A percentile compares a stretch with the other conserved stretches of the same genome.
These are phyloP conservation scores for Myiozetetes cayanensis DNA, from an alignment of 2,113 vertebrate species.

Conservation along the genomic window DNA sequence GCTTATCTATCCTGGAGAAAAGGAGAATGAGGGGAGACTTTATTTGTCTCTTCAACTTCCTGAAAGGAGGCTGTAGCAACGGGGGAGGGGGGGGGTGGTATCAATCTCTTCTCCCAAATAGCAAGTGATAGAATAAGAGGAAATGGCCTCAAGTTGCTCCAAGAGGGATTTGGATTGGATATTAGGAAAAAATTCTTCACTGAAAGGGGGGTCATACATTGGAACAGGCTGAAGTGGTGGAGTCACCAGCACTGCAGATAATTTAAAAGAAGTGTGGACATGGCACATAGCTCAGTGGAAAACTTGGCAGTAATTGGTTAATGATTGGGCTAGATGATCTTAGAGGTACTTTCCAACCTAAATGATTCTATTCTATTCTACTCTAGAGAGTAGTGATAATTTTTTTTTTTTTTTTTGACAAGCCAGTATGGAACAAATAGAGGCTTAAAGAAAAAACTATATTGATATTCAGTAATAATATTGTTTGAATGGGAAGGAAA, in stretches of 20 bases:
- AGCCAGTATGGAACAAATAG: background rate
- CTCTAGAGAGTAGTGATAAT: background rate
- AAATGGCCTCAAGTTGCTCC: background rate
- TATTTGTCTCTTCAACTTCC: too few relatives aligned
- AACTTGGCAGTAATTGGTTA: background rate
- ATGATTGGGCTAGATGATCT: rapidly evolving
- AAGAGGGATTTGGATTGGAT: background rate
- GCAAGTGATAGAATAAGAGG: background rate
- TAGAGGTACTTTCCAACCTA: background rate
- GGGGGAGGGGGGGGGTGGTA: too few relatives aligned
- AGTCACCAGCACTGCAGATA: background rate
- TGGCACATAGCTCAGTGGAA: background rate
- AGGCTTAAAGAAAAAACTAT: background rate
- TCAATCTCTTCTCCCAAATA: background rate
- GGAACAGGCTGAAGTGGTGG: background rate
- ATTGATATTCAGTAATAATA: background rate
- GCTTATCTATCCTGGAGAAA: too few relatives aligned
- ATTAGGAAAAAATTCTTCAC: background rate
- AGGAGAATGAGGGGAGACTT: too few relatives aligned
- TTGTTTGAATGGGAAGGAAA: background rate
- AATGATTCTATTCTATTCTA: background rate
- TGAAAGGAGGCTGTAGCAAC: background rate
- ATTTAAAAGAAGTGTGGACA: background rate
- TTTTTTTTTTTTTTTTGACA: background rate
- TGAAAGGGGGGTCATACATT: background rate